Conservation (phyloP, 1,140 invertebrate species). For the Drosophila arawakana region DNA sequence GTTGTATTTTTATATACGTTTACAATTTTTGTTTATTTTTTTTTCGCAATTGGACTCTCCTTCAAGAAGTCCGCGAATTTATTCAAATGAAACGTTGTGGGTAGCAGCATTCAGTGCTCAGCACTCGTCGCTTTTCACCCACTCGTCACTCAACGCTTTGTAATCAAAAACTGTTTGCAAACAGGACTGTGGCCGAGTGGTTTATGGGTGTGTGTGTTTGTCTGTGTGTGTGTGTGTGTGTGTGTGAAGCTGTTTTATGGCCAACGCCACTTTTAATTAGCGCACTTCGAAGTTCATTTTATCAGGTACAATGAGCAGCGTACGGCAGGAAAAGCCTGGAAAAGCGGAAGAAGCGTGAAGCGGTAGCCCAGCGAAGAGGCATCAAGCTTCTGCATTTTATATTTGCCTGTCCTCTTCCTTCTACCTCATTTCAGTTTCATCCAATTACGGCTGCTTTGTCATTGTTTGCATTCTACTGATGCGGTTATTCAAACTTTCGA, state of each 20-base stretch:
- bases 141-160: conserved; percentile 13
- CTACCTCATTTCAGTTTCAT: conserved; percentile 60
- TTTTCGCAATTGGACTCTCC: background rate
- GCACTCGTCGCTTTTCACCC: background rate
- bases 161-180: conserved; percentile 41
- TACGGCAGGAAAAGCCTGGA: background rate
- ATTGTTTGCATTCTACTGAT: conserved; percentile 52
- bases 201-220: background rate
- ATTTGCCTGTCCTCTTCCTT: conserved; percentile 18
- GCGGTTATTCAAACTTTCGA: conserved; percentile 42
- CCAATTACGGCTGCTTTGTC: conserved; percentile 58
- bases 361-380: background rate
- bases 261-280: conserved; percentile 59
- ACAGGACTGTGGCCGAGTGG: conserved; percentile 2
- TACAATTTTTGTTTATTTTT: background rate
- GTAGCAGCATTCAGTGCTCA: background rate
- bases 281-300: conserved; percentile 55
- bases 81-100: background rate
- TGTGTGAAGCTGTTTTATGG: conserved; percentile 27
- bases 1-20: background rate
- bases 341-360: background rate
- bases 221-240: background rate
- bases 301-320: conserved; percentile 35
- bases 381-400: background rate
- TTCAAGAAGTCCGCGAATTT: background rate